Percentiles rank a stretch among this genome's conserved stretches.
phyloP scores from a whole-genome alignment of 2,113 vertebrate genomes.

The Danio rerio region GRCz12tu NC_133181.1:47547001-47547500 shows the following conservation, averaged over 20 bases:
- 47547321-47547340: neutral
- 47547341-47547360: neutral
- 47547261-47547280: too few species aligned
- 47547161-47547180: neutral
- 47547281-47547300: neutral
- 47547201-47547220: conserved; percentile 19
- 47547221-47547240: neutral
- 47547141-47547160: conserved; percentile 17
- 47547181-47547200: neutral
- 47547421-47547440: too few species aligned
- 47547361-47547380: neutral
- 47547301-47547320: neutral
- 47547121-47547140: conserved; percentile 11
- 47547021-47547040: conserved; percentile 23
- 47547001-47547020: conserved; percentile 22
- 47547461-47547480: neutral
- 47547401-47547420: too few species aligned
- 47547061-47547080: conserved; percentile 42
- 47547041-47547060: conserved; percentile 37
- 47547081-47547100: conserved; percentile 5
- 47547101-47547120: neutral
- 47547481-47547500: neutral
- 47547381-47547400: too few species aligned
- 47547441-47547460: too few species aligned
- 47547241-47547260: too few species aligned